Conservation (phyloP, 2,113 vertebrate genomes). For the Xerus inauris region DNA sequence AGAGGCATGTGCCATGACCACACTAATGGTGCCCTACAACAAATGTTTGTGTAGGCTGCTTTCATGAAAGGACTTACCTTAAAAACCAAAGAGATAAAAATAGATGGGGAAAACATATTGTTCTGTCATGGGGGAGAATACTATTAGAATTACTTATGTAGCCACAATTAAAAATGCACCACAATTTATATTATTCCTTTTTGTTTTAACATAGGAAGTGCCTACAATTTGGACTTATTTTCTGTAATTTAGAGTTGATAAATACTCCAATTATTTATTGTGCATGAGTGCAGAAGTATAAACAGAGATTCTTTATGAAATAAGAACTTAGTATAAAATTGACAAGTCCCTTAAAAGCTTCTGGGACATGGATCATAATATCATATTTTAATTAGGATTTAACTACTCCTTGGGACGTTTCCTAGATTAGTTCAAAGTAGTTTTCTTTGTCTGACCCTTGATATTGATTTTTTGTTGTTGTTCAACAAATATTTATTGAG, state of each 20-base stretch:
- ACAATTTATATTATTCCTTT: neutral
- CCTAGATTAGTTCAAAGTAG: neutral
- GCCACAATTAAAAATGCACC: neutral
- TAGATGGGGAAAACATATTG: neutral
- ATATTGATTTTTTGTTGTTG: neutral
- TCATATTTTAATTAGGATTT: conserved; percentile 18
- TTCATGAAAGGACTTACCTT: neutral
- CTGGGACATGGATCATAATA: neutral
- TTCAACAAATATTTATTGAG: neutral
- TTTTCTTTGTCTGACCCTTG: neutral
- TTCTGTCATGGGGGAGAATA: neutral
- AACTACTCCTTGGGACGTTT: neutral
- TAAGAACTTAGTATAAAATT: neutral
- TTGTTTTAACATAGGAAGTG: neutral
- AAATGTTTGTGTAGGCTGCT: neutral
- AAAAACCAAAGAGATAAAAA: conserved; percentile 8
- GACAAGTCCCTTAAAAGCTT: neutral
- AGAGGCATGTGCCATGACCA: fast-evolving
- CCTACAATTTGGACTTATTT: neutral
- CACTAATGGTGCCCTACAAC: fast-evolving
- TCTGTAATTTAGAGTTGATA: neutral
- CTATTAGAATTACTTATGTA: neutral
- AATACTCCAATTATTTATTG: conserved; percentile 1
- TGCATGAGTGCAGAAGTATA: neutral
- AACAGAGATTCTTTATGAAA: neutral